Evolutionary conservation across 2,113 vertebrate species (phyloP).

Genomic region (Scatophagus argus): DNA sequence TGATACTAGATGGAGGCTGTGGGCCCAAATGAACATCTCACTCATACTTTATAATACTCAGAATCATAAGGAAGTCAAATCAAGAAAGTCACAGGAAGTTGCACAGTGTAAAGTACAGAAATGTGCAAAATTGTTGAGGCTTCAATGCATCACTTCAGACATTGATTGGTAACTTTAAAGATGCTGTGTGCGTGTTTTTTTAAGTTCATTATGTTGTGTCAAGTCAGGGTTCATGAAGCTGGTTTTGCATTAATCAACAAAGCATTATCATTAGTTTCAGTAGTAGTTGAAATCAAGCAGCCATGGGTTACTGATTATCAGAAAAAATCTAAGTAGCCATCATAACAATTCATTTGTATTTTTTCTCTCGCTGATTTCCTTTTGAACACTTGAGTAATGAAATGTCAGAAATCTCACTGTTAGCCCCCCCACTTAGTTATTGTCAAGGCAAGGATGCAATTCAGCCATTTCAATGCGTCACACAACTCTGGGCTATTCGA

Average conservation of each 20-base stretch:
- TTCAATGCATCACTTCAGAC: background rate
- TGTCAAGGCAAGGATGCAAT: background rate
- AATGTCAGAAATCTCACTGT: background rate
- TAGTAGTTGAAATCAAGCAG: background rate
- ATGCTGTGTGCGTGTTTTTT: background rate
- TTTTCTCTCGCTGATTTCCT: background rate
- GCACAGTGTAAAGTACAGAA: background rate
- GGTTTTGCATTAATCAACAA: background rate
- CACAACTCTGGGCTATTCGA: too few species aligned
- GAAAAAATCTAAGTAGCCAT: background rate
- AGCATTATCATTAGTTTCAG: background rate
- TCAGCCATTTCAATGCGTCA: background rate
- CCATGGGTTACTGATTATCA: background rate
- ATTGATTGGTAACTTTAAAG: background rate
- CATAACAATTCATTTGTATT: background rate
- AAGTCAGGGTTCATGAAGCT: background rate
- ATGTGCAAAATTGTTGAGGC: background rate
- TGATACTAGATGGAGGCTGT: background rate
- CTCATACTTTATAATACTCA: background rate
- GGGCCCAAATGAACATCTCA: background rate
- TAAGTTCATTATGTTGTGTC: background rate
- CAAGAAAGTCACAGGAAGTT: too few species aligned
- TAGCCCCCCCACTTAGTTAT: background rate
- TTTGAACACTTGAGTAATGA: background rate
- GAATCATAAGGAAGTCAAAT: too few species aligned